Evolutionary conservation across 2,888 invertebrate genomes (phyloP), one percentile per base, ranked within the genome.

Genomic region (Heteropelma amictum): DNA sequence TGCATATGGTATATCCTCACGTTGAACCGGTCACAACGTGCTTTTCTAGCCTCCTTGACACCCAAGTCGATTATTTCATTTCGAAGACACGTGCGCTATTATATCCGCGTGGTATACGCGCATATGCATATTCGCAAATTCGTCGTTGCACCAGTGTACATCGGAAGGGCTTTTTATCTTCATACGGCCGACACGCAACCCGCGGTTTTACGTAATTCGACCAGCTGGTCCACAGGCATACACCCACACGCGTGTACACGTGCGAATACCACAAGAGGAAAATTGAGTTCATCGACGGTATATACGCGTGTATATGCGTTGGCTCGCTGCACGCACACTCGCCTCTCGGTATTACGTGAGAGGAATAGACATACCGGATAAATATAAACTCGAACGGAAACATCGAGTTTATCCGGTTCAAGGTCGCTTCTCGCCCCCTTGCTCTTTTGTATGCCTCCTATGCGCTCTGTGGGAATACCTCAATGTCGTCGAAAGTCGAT

Each of bases 381-480:
- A 77, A 79, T 76, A 79, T 77, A 77, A 77, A 77, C 74, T 72
- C 63, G 63, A 72, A 72, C 75, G 75, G 71, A 76, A 76, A 68
- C 67, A 45, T 56, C 72, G 56, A 51, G 71, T 68, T 68, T 67
- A 78, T 78, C 56, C 54, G 71, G 78, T 71, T 68, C 78, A 78
- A 78, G 78, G 78, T 78, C 71, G 61, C 28, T 40, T 33, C 54
- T 71, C 67, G 61, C 45, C 61, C 64, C 12, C 2, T 30, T 47
- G n/a, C n/a, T 49, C 26, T 28, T n/a, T 21, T 35, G 17, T 53
- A 35, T 5, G 28, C 54, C 63, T 49, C 47, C 28, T 2, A 23
- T 42, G 8, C 38, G 33, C 42, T 21, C 35, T 45, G 54, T 19
- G 14, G 42, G 12, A 61, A n/a, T n/a, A n/a, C n/a, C n/a, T n/a